These are phyloP conservation scores for Pristionchus maxplancki DNA, from an alignment of 2,888 invertebrate species.

Conservation along the genomic window DNA sequence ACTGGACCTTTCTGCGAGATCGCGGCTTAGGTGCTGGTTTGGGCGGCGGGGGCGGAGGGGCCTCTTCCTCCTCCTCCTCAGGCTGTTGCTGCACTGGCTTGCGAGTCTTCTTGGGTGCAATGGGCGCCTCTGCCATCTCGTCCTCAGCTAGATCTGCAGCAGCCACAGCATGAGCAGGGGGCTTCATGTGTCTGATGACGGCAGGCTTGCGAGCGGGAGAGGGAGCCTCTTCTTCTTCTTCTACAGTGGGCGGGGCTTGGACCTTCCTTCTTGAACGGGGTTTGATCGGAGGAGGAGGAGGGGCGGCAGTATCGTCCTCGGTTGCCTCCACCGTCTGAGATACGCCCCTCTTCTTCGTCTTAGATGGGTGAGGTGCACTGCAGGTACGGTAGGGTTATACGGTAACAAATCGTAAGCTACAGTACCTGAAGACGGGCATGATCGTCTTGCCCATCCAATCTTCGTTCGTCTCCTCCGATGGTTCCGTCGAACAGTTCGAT, in stretches of 20 bases:
- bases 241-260: background rate
- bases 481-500: background rate
- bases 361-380: background rate
- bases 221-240: slow-evolving; percentile 10
- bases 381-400: too few relatives aligned
- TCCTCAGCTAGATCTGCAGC: background rate
- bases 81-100: slow-evolving; percentile 16
- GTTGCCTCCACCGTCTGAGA: background rate
- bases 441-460: too few relatives aligned
- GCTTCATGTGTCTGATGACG: background rate
- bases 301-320: background rate
- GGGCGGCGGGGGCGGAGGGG: slow-evolving; percentile 13
- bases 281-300: background rate
- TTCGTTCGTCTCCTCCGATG: slow-evolving; percentile 14
- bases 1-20: background rate
- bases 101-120: slow-evolving; percentile 32
- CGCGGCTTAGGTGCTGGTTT: background rate
- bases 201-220: background rate
- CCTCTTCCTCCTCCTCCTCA: slow-evolving; percentile 24
- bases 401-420: background rate
- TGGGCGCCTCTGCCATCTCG: slow-evolving; percentile 23
- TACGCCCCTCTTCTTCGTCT: slow-evolving; percentile 2
- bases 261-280: slow-evolving; percentile 21
- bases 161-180: background rate
- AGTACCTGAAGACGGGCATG: slow-evolving; percentile 8